Evolutionary conservation across 2,113 vertebrate species (phyloP), one percentile per base, ranked within the genome.

Genomic region (Lepus europaeus): DNA sequence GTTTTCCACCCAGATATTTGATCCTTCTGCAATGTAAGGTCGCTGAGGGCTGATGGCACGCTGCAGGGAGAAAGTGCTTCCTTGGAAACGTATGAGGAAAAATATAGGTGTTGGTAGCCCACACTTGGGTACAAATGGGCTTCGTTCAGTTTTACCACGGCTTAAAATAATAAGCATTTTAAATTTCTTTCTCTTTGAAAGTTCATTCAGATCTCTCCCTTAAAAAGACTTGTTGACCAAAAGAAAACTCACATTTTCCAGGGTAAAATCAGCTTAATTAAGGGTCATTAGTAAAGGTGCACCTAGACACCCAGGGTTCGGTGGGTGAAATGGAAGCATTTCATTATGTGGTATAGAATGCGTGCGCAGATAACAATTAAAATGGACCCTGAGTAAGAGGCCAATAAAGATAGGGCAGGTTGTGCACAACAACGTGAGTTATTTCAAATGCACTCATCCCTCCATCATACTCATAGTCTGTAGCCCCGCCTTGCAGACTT

Each of bases 291-390:
- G 96, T 97, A 98, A 97, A 98, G 97, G 97, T 98, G 96, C 97
- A 97, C 96, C 97, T 97, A 97, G 98, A 98, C 97, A 97, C 97
- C 97, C 96, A 97, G 79, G 96, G 95, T 96, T 98, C 91, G 85
- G 92, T 96, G 97, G 96, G 97, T 98, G 98, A 98, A 98, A 98
- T 98, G 96, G 97, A 98, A 98, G 97, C 97, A 72, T 98, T 98
- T 98, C 98, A 98, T 98, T 98, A 98, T 98, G 98, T 97, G 93
- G 93, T 97, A 70, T 97, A 95, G 87, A 97, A 97, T 97, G 97
- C 96, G 61, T 93, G 96, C 97, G 87, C 97, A 98, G 98, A 98
- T 98, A 98, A 98, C 98, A 98, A 98, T 98, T 98, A 98, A 98
- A 98, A 98, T 94, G 98, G 97, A 98, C 98, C 98, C 97, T 89